These are phyloP conservation scores for Ferdinandea cuprea DNA, from an alignment of 2,888 invertebrate genomes.

Conservation along the genomic window DNA sequence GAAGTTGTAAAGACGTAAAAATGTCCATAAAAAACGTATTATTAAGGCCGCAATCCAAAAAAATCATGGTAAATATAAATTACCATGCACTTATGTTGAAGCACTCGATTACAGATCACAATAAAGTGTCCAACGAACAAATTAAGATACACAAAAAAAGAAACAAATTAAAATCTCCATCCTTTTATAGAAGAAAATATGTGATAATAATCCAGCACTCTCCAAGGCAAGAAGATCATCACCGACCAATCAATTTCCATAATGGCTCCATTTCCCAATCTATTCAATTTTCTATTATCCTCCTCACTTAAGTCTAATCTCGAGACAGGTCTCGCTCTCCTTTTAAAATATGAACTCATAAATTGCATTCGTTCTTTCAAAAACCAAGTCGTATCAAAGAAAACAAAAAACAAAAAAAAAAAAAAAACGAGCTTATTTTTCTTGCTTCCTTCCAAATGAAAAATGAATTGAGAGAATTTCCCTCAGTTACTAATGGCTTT, in stretches of 20 bases:
- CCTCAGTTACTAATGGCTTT: constrained; percentile 44
- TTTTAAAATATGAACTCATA: constrained; percentile 63
- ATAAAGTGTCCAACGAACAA: not conserved
- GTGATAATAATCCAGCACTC: not conserved
- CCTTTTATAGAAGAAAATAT: not conserved
- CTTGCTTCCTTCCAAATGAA: constrained; percentile 44
- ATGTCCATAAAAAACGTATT: no score
- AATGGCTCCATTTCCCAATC: constrained; percentile 45
- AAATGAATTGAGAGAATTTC: constrained; percentile 38
- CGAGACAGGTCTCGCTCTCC: constrained; percentile 32
- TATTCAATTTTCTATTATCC: constrained; percentile 32
- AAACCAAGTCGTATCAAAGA: not conserved
- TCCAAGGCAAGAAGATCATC: not conserved
- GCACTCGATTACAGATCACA: not conserved
- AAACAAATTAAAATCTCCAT: not conserved
- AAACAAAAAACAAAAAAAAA: constrained; percentile 11
- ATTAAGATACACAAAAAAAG: not conserved
- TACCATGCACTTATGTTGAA: not conserved
- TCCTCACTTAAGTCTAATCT: constrained; percentile 39
- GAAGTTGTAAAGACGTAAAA: no score
- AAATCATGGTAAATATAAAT: not conserved
- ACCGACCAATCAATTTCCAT: constrained; percentile 37
- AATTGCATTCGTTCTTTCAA: constrained; percentile 38
- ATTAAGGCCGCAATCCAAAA: no score
- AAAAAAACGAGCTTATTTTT: constrained; percentile 48